Percentiles rank a stretch among this genome's conserved stretches.
Conservation (phyloP, 2,797 vertebrate genomes). For the Galagoides demidoff region DNA sequence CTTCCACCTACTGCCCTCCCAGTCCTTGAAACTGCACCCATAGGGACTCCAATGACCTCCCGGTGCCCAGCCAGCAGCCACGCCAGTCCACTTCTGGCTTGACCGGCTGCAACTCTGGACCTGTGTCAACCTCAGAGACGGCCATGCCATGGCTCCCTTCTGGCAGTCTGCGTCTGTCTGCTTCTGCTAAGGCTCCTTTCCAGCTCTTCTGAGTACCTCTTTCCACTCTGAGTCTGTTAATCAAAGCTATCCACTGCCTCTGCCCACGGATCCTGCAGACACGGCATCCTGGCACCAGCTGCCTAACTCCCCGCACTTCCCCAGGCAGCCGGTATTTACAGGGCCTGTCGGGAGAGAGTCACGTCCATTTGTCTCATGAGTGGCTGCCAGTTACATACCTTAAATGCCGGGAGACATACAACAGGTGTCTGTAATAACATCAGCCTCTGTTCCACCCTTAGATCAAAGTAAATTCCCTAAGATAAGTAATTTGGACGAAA, state of each 20-base stretch:
- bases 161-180: neutral
- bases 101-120: neutral
- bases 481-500: constrained; percentile 38
- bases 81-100: no score
- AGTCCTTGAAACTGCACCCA: neutral
- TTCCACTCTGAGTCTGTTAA: neutral
- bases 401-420: constrained; percentile 32
- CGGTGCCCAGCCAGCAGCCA: neutral
- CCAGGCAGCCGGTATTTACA: neutral
- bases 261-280: neutral
- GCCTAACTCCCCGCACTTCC: neutral
- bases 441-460: constrained; percentile 30
- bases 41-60: neutral
- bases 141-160: neutral
- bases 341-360: neutral
- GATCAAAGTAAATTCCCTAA: constrained; percentile 51
- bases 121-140: neutral
- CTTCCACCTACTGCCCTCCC: neutral
- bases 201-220: neutral
- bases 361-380: constrained; percentile 17
- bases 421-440: constrained; percentile 53
- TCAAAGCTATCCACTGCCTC: neutral
- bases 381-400: neutral
- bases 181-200: neutral
- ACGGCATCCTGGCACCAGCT: neutral